Evolutionary conservation across 2,797 vertebrate genomes (phyloP), one percentile per base, ranked within the genome.

Genomic region (Leptatherina wallacei): DNA sequence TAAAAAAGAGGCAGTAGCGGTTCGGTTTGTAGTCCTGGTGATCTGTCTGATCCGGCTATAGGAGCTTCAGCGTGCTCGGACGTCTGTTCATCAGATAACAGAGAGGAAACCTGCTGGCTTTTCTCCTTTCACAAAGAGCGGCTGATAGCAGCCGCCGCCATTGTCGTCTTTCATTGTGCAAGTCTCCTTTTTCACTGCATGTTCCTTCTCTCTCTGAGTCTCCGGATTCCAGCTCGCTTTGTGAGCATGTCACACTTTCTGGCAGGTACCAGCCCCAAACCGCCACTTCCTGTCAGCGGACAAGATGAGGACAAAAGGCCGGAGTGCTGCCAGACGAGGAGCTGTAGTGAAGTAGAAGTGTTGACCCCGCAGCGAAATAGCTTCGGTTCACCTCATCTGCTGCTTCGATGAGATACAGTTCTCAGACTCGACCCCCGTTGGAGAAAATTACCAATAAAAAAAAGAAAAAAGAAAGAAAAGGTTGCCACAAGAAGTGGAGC

Each of bases 181-280:
- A 77, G 36, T 54, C 59, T 63, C n/a, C 36, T 54, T 51, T 56
- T 16, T 42, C 22, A 10, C 27, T 4, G 14, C 61, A 33, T 30
- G 12, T 70, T 66, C 63, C 68, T 51, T 70, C 52, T 76, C 66
- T 58, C 49, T 57, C 42, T 32, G 64, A 73, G 66, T 75, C 73
- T 80, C 74, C 71, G 18, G 27, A 80, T 82, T 82, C 55, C 56
- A 16, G 63, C 68, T 77, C 10, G 63, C 85, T 90, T 92, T 91
- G 86, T 91, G 81, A 86, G 54, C 78, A 9, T 82, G 85, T 91
- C 89, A 90, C 70, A 32, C 66, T n/a, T 22, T 47, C 70, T 90
- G 90, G 85, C 89, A 89, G 90, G 84, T 86, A 81, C 78, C 78
- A 65, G 75, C 79, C 84, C 78, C 80, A 38, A 3, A 80, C 77